Evolutionary conservation across 2,797 vertebrate genomes (phyloP).

Genomic region (Sebastes cheni): DNA sequence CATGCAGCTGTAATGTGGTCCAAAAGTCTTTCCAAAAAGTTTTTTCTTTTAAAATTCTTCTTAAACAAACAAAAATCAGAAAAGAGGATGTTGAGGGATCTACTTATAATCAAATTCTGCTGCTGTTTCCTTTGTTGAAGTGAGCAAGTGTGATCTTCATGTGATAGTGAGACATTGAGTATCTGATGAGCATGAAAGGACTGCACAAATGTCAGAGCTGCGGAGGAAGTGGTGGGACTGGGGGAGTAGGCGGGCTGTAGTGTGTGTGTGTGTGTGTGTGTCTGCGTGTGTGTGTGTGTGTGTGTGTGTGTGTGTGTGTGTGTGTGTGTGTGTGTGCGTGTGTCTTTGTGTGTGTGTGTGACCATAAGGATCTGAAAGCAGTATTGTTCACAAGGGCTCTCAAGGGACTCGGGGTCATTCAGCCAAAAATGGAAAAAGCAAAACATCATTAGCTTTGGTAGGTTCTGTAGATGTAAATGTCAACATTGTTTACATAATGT

Average conservation of each 20-base stretch:
- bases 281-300: neutral
- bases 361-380: slow-evolving; percentile 51
- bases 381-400: slow-evolving; percentile 47
- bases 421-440: slow-evolving; percentile 3
- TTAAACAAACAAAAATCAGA: neutral
- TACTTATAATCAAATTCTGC: neutral
- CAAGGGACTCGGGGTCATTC: slow-evolving; percentile 1
- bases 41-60: neutral
- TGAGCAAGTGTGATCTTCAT: slow-evolving; percentile 32
- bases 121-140: slow-evolving; percentile 7
- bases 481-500: neutral
- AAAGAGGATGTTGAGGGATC: neutral
- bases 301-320: neutral
- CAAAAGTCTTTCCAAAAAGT: slow-evolving; percentile 14
- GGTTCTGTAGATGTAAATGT: neutral
- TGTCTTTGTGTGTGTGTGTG: slow-evolving; percentile 8
- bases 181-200: slow-evolving; percentile 62
- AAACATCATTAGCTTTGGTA: neutral
- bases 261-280: slow-evolving; percentile 9
- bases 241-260: slow-evolving; percentile 59
- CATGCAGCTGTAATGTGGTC: slow-evolving; percentile 39
- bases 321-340: neutral
- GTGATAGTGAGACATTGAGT: slow-evolving; percentile 53
- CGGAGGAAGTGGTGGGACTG: slow-evolving; percentile 50
- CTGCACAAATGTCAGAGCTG: slow-evolving; percentile 59